Evolutionary conservation across 2,888 invertebrate genomes (phyloP).

Genomic region (Pachliopta kotzebuea): DNA sequence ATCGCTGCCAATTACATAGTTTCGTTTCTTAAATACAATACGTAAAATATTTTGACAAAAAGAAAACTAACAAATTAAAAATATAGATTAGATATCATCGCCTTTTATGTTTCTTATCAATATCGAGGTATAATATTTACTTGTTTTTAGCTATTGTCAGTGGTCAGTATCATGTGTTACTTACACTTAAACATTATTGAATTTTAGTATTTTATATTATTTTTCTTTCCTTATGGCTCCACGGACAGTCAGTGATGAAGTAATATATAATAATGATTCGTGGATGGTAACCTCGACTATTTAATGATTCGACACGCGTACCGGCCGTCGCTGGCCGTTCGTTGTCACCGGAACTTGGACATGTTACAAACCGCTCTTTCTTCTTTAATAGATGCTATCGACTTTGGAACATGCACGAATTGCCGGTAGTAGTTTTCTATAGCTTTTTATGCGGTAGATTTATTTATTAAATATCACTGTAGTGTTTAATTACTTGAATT

Average conservation of each 20-base stretch:
- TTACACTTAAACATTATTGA: not conserved
- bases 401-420: slow-evolving; percentile 42
- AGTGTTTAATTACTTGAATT: slow-evolving; percentile 17
- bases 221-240: not conserved
- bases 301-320: slow-evolving; percentile 54
- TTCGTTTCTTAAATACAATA: too few relatives aligned
- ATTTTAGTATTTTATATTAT: not conserved
- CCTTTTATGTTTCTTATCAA: too few relatives aligned
- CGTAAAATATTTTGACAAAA: too few relatives aligned
- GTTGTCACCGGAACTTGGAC: slow-evolving; percentile 60
- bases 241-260: slow-evolving; percentile 13
- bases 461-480: slow-evolving; percentile 33
- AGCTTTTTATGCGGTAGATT: slow-evolving; percentile 30
- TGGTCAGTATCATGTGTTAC: not conserved
- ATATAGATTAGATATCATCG: too few relatives aligned
- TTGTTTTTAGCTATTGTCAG: not conserved
- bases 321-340: slow-evolving; percentile 44
- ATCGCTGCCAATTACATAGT: too few relatives aligned
- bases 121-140: not conserved
- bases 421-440: slow-evolving; percentile 32
- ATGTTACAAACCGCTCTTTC: slow-evolving; percentile 50
- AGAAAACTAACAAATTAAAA: too few relatives aligned
- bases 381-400: slow-evolving; percentile 57
- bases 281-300: slow-evolving; percentile 35
- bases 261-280: slow-evolving; percentile 26